phyloP scores from a whole-genome alignment of 1,140 invertebrate species.

The Rhyacophila brunnea region DNA sequence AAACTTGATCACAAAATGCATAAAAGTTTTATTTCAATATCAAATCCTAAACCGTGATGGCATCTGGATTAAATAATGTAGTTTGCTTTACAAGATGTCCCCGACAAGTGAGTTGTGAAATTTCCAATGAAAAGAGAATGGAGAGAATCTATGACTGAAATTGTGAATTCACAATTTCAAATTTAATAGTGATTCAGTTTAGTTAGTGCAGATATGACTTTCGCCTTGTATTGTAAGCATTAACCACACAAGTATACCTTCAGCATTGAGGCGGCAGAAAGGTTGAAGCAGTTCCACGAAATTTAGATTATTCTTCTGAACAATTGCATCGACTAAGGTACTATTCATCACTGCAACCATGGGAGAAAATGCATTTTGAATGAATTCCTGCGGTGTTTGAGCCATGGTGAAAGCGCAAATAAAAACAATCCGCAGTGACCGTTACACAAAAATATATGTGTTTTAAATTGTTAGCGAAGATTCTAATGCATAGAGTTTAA shows the following conservation, averaged over 20 bases:
- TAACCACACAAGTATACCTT: slow-evolving; percentile 57
- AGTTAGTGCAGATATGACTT: too few relatives aligned
- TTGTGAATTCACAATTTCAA: too few relatives aligned
- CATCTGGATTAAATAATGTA: too few relatives aligned
- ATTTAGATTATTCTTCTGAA: slow-evolving; percentile 87
- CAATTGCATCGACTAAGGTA: slow-evolving; percentile 75
- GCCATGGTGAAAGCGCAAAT: slow-evolving; percentile 49
- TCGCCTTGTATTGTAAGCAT: too few relatives aligned
- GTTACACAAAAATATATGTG: not conserved
- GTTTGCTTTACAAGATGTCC: too few relatives aligned
- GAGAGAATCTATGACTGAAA: too few relatives aligned
- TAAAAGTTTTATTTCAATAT: slow-evolving; percentile 34
- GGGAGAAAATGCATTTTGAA: slow-evolving; percentile 85
- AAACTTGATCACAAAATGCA: not conserved
- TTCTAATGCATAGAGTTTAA: too few relatives aligned
- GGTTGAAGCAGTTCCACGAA: slow-evolving; percentile 90
- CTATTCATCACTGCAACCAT: slow-evolving; percentile 84
- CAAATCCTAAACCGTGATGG: too few relatives aligned
- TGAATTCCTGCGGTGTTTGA: slow-evolving; percentile 79
- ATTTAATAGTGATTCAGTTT: too few relatives aligned
- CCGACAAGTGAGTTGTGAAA: too few relatives aligned
- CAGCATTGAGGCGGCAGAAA: slow-evolving; percentile 75
- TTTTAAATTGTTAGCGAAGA: too few relatives aligned
- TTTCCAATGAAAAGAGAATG: too few relatives aligned
- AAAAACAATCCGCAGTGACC: not conserved